Evolutionary conservation across 2,888 invertebrate species (phyloP), one percentile per base, ranked within the genome.

Genomic region (Psylliodes chrysocephalus): DNA sequence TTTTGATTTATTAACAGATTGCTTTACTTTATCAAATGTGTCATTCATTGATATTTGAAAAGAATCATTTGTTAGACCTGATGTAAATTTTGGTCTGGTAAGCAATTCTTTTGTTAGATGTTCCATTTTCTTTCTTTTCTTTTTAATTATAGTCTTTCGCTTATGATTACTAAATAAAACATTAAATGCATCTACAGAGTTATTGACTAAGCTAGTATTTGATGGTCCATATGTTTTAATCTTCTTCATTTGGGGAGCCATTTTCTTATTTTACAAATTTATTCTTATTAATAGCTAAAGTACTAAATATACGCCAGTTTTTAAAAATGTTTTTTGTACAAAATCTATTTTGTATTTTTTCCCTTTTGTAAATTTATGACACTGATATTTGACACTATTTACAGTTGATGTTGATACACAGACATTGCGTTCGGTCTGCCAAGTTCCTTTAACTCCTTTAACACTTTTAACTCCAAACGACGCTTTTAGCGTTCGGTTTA

Each of bases 1-100:
- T 35, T n/a, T 14, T 1, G 35, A n/a, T 14, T 4, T 14, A 35
- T 35, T 12, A 35, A 35, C 12, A 35, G 12, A 67, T 1, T 67
- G 68, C 59, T 69, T 71, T 17, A 70, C 10, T 42, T 72, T 71
- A 61, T 78, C 78, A 66, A 78, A 78, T 4, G 77, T 76, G 61
- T 75, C 70, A 10, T 76, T 71, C n/a, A 64, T 35, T 10, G 66
- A 62, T 17, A 70, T 53, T 10, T 71, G 60, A 3, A 75, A 25
- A 7, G 75, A 75, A 60, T 73, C 73, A 33, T 73, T 68, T 6
- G 61, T 52, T 54, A 75, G 47, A 17, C 61, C 17, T 4, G 66
- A 57, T 14, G 59, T 59, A 52, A 55, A 61, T 38, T 17, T 60
- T 17, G 59, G 42, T 42, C 67, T 62, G 15, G 56, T 51, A 12